Evolutionary conservation across 1,140 invertebrate species (phyloP).

Genomic region (Pectinophora gossypiella): DNA sequence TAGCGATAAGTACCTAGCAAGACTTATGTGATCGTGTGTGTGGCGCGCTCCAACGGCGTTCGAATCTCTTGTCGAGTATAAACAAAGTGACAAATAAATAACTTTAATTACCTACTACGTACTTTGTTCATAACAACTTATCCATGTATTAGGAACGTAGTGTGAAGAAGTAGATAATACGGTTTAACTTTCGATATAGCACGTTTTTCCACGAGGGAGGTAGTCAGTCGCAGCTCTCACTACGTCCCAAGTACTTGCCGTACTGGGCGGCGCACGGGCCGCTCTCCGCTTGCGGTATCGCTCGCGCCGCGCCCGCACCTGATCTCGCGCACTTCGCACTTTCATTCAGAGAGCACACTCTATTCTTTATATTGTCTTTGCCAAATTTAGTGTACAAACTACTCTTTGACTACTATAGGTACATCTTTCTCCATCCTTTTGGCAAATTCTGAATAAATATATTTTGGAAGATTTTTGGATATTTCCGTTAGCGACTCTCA

Average conservation of each 20-base stretch:
- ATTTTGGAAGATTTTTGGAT: conserved; percentile 51
- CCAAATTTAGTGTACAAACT: conserved; percentile 30
- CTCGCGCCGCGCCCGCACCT: conserved; percentile 1
- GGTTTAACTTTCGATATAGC: conserved; percentile 20
- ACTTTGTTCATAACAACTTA: conserved; percentile 22
- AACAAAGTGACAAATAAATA: no score
- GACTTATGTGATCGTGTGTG: no score
- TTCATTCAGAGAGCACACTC: conserved; percentile 9
- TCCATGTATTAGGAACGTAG: conserved; percentile 27
- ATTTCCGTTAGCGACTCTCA: conserved; percentile 45
- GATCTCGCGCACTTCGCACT: no score
- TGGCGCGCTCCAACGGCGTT: no score
- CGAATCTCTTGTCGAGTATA: no score
- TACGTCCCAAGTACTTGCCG: no score
- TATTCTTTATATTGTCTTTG: conserved; percentile 23
- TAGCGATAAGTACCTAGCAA: no score
- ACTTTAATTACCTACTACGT: no score
- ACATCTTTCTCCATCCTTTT: conserved; percentile 29
- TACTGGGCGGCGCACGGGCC: no score
- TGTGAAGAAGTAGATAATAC: conserved; percentile 23
- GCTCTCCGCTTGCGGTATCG: no score
- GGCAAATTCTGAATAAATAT: conserved; percentile 31
- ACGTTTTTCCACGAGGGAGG: no score
- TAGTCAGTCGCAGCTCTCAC: no score
- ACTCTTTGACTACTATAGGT: conserved; percentile 20